Base-by-base conservation (phyloP, 1,140 invertebrate genomes). In the Fopius arisanus region DNA sequence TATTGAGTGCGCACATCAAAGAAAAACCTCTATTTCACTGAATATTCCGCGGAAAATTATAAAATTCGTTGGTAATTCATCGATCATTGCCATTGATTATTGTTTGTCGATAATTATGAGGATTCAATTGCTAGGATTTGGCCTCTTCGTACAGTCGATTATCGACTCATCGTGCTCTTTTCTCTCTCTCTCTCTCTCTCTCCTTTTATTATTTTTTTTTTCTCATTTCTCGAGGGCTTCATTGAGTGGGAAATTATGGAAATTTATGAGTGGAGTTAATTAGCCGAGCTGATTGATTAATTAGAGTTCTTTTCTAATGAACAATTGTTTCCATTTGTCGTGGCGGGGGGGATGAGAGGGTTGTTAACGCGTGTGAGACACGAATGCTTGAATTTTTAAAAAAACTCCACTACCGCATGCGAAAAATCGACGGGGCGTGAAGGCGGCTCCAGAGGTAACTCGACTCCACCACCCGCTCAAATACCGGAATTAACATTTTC, bases 401-500 rank as follows among this genome's bases (percentile, higher is more conserved):
- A 3, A 67, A 67, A 67, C 63, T 37, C 63, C 29, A 67, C n/a
- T 67, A 67, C 16, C 16, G 40, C 29, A 37, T 48, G 40, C 21
- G 33, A 43, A 37, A n/a, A 68, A 41, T 68, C 19, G 66, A 40
- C 66, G 33, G 37, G 40, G 37, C 66, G 66, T 68, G 66, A 68
- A 68, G 33, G 54, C 54, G 54, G 54, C 23, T 26, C 54, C 67
- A 51, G 21, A 48, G 67, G 26, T 51, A 40, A 69, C 67, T 69
- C 26, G 12, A 51, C 43, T 69, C 21, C 14, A 48, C 40, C 40
- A 43, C 28, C 5, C 16, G 67, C 23, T 69, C 48, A 69, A 69
- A 54, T 69, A 48, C 26, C 28, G 26, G 43, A 69, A 69, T 69
- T 69, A 69, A 51, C 67, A 69, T 69, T 54, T 69, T 69, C 48